These are phyloP conservation scores for Tigriopus californicus DNA, from an alignment of 2,888 invertebrate species.

Conservation along the genomic window DNA sequence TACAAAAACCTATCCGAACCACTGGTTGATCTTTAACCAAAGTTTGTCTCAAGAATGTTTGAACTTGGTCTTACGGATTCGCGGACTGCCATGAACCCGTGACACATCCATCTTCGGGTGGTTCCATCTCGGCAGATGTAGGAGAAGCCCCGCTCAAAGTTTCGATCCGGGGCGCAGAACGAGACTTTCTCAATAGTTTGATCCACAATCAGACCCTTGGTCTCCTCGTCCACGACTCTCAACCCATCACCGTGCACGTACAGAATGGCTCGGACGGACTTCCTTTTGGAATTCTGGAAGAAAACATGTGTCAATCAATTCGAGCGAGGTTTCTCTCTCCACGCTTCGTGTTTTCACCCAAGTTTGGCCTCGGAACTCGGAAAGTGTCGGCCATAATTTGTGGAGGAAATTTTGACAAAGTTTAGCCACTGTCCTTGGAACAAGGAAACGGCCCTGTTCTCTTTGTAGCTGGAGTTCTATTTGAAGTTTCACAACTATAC, in stretches of 20 bases:
- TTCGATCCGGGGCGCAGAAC: slow-evolving; percentile 98
- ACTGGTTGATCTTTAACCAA: no score
- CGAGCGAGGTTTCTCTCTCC: no score
- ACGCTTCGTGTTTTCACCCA: no score
- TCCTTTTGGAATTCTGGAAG: slow-evolving; percentile 21
- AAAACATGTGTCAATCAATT: not conserved
- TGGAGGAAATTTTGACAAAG: no score
- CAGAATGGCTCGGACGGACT: slow-evolving; percentile 69
- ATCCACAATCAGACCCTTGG: slow-evolving; percentile 93
- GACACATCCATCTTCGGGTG: slow-evolving; percentile 98
- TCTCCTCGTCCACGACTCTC: slow-evolving; percentile 94
- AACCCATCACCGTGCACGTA: slow-evolving; percentile 88
- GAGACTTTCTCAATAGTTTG: slow-evolving; percentile 99
- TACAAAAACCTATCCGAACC: no score
- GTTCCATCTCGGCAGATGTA: slow-evolving; percentile 98
- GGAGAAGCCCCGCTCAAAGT: slow-evolving; percentile 92
- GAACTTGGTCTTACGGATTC: slow-evolving; percentile 47
- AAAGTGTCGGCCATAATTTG: no score
- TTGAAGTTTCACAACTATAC: no score
- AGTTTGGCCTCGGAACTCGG: no score
- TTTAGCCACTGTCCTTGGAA: no score
- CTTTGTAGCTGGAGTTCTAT: no score
- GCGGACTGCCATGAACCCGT: slow-evolving; percentile 87
- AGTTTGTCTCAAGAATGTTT: no score
- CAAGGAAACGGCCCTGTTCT: no score